These are phyloP conservation scores for Capra hircus DNA, from an alignment of 2,113 vertebrate genomes.

Conservation along the genomic window DNA sequence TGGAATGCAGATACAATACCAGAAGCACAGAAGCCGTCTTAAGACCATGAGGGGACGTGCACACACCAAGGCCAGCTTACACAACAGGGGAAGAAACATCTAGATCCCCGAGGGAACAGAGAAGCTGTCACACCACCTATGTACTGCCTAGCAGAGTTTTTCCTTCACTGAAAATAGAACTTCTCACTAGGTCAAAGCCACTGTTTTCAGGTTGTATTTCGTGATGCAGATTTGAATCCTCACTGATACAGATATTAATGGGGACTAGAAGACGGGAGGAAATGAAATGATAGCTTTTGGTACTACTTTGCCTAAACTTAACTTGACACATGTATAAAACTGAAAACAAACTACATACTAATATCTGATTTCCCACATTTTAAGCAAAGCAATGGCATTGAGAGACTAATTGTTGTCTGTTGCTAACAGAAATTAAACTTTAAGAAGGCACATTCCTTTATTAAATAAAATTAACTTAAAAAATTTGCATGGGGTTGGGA, in stretches of 20 bases:
- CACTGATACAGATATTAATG: neutral
- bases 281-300: neutral
- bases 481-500: neutral
- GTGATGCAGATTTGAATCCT: neutral
- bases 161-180: neutral
- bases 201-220: neutral
- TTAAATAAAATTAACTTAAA: constrained; percentile 47
- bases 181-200: neutral
- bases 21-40: neutral
- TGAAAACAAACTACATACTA: neutral
- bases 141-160: neutral
- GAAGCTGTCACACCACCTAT: neutral
- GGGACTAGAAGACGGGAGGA: neutral
- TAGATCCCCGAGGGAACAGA: rapidly evolving
- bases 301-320: neutral
- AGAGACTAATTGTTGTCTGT: neutral
- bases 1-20: neutral
- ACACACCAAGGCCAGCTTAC: neutral
- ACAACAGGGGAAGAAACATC: neutral
- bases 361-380: neutral
- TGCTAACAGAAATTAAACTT: constrained; percentile 3
- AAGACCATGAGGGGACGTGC: neutral
- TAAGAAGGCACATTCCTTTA: constrained; percentile 4
- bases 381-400: neutral
- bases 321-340: neutral